phyloP scores from a whole-genome alignment of 1,140 invertebrate genomes.

The Panagrolaimus sp. region DNA sequence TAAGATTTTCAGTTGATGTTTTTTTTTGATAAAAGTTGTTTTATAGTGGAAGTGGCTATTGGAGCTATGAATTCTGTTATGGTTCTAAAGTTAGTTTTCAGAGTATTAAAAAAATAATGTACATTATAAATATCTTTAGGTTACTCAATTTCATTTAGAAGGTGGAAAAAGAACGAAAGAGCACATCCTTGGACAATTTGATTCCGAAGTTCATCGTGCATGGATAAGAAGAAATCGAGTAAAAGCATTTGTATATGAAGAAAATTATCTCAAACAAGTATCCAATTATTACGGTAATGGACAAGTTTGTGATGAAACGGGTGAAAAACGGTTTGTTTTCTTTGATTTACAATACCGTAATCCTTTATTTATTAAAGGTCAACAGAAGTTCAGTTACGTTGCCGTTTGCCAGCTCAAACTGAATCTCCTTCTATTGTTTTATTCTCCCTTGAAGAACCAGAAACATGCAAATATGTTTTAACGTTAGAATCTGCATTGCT shows the following conservation, averaged over 20 bases:
- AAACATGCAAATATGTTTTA: background rate
- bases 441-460: background rate
- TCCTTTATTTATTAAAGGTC: background rate
- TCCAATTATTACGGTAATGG: background rate
- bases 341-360: background rate
- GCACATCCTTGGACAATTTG: background rate
- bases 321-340: background rate
- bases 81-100: background rate
- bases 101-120: background rate
- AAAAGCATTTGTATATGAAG: background rate
- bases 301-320: background rate
- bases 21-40: background rate
- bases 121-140: background rate
- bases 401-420: background rate
- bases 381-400: background rate
- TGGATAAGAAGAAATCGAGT: background rate
- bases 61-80: constrained; percentile 1
- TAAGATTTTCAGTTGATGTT: background rate
- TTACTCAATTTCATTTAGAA: constrained; percentile 4
- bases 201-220: background rate
- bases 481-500: background rate
- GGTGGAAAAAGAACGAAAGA: background rate
- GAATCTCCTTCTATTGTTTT: background rate
- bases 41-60: background rate
- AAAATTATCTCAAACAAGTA: background rate